Evolutionary conservation across 2,888 invertebrate genomes (phyloP).

Genomic region (Andrena dorsata): DNA sequence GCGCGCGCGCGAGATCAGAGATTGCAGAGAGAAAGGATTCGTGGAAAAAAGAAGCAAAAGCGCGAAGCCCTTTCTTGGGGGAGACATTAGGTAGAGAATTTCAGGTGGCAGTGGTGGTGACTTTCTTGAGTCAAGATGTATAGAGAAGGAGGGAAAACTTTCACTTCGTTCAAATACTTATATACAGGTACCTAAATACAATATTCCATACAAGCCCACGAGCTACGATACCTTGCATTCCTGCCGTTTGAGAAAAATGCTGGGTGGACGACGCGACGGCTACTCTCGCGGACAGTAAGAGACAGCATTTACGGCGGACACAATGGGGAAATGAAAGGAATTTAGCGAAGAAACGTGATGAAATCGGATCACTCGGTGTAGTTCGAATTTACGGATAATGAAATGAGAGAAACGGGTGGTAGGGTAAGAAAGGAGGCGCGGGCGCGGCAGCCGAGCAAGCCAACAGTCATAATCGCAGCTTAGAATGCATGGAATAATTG

Average conservation of each 20-base stretch:
- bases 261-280: background rate
- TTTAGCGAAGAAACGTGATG: background rate
- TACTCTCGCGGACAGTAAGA: background rate
- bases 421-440: constrained; percentile 4
- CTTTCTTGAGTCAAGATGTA: background rate
- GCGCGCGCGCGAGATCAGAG: constrained; percentile 41
- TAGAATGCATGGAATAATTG: constrained; percentile 81
- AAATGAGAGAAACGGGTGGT: constrained; percentile 51
- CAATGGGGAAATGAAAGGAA: background rate
- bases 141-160: no score
- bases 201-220: background rate
- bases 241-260: background rate
- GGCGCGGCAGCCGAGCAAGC: constrained; percentile 45
- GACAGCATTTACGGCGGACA: background rate
- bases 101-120: background rate
- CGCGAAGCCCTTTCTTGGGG: constrained; percentile 6
- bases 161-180: no score
- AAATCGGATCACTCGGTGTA: background rate
- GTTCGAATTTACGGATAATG: constrained; percentile 51
- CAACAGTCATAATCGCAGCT: constrained; percentile 73
- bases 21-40: constrained; percentile 46
- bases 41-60: constrained; percentile 29
- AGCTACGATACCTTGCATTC: background rate
- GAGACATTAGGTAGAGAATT: constrained; percentile 8
- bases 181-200: background rate